phyloP scores from a whole-genome alignment of 2,888 invertebrate genomes.

The Hermodice carunculata region DNA sequence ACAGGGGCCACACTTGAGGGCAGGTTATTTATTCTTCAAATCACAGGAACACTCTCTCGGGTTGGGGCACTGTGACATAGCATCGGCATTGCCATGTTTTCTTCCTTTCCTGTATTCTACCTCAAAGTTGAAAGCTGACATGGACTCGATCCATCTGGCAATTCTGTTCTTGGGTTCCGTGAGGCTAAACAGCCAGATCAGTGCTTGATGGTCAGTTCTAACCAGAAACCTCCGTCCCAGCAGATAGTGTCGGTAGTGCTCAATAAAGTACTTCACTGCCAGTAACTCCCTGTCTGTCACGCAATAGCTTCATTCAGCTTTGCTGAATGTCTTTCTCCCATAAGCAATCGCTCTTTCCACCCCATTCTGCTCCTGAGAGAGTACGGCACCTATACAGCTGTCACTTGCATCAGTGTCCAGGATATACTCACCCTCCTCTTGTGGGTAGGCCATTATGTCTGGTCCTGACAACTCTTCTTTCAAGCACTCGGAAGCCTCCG shows the following conservation, averaged over 20 bases:
- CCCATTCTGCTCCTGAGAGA: constrained; percentile 29
- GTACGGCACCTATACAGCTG: too few species aligned
- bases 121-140: neutral
- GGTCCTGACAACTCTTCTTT: too few species aligned
- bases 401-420: constrained; percentile 33
- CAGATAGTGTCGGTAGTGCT: neutral
- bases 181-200: neutral
- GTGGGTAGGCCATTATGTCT: too few species aligned
- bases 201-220: neutral
- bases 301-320: constrained; percentile 15
- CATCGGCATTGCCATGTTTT: neutral
- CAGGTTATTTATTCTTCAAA: constrained; percentile 16
- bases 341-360: constrained; percentile 29
- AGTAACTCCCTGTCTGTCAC: neutral
- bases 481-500: constrained; percentile 11
- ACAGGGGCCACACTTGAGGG: neutral
- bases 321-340: constrained; percentile 18
- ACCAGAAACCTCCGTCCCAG: neutral
- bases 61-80: neutral
- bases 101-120: neutral
- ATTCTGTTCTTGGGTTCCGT: neutral
- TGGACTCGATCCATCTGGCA: neutral
- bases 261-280: neutral
- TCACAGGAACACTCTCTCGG: neutral
- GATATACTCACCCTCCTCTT: neutral